phyloP scores from a whole-genome alignment of 1,140 invertebrate species.

The Nasonia longicornis region DNA sequence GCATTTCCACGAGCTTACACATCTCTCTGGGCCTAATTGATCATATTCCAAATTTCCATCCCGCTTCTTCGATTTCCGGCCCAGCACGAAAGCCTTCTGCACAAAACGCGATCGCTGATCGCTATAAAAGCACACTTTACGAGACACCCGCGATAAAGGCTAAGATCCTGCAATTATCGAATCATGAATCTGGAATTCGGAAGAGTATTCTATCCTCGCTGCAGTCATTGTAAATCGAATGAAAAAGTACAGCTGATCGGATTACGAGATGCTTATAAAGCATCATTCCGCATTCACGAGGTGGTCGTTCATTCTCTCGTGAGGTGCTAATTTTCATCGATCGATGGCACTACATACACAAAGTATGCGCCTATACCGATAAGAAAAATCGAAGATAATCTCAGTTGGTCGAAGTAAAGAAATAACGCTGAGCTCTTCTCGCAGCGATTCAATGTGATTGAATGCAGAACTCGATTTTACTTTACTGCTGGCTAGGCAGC shows the following conservation, averaged over 20 bases:
- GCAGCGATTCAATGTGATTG: conserved; percentile 61
- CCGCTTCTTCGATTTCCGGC: too few species aligned
- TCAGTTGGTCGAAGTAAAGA: conserved; percentile 60
- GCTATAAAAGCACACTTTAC: too few species aligned
- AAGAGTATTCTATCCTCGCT: too few species aligned
- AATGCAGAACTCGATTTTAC: conserved; percentile 66
- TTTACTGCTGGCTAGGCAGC: conserved; percentile 54
- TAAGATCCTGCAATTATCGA: too few species aligned
- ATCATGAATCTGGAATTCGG: too few species aligned
- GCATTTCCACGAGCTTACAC: too few species aligned
- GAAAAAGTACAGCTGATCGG: conserved; percentile 14
- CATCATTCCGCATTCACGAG: not conserved
- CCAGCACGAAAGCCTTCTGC: too few species aligned
- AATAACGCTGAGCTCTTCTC: conserved; percentile 51
- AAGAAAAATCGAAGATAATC: conserved; percentile 63
- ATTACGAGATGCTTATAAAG: conserved; percentile 13
- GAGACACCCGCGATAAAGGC: too few species aligned
- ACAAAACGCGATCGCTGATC: too few species aligned
- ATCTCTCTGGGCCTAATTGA: too few species aligned
- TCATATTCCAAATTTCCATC: too few species aligned
- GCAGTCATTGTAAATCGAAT: conserved; percentile 10
- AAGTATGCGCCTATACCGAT: not conserved
- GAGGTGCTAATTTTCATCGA: conserved; percentile 29
- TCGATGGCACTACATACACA: not conserved
- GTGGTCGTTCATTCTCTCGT: not conserved